Conservation (phyloP, 2,113 vertebrate genomes). For the Aix galericulata region DNA sequence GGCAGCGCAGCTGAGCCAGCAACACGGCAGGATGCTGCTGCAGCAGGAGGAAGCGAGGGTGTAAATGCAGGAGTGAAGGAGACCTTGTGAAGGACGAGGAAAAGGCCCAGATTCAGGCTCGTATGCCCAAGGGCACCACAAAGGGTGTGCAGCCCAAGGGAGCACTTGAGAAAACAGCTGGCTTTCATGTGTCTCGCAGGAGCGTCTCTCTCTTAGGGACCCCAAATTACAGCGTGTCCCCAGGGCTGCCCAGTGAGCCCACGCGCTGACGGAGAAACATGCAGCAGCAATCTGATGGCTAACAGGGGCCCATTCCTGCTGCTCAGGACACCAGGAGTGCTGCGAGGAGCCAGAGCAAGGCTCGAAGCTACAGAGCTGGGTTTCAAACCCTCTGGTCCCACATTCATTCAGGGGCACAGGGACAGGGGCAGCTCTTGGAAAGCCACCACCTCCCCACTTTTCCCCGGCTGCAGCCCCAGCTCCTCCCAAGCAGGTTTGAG, state of each 20-base stretch:
- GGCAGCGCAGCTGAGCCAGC: fast-evolving
- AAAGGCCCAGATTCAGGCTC: background rate
- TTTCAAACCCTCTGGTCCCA: background rate
- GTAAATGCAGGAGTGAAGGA: background rate
- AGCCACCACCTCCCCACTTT: background rate
- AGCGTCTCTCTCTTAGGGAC: no score
- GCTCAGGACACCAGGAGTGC: fast-evolving
- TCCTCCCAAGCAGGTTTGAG: background rate
- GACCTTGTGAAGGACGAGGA: background rate
- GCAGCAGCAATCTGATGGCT: background rate
- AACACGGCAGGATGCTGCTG: background rate
- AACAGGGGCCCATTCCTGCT: background rate
- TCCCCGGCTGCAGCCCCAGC: background rate
- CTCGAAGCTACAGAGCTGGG: background rate
- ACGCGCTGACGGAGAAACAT: background rate
- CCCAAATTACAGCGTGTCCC: fast-evolving
- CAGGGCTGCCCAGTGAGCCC: background rate
- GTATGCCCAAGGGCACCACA: fast-evolving
- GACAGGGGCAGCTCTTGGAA: background rate
- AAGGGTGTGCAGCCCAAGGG: background rate
- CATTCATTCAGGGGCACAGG: fast-evolving
- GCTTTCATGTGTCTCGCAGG: background rate
- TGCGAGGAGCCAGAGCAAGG: background rate
- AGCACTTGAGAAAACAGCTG: background rate
- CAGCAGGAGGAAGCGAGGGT: background rate